A percentile compares a stretch with the other conserved stretches of the same genome.
phyloP scores from a whole-genome alignment of 2,113 vertebrate species.

The Clupea harengus region DNA sequence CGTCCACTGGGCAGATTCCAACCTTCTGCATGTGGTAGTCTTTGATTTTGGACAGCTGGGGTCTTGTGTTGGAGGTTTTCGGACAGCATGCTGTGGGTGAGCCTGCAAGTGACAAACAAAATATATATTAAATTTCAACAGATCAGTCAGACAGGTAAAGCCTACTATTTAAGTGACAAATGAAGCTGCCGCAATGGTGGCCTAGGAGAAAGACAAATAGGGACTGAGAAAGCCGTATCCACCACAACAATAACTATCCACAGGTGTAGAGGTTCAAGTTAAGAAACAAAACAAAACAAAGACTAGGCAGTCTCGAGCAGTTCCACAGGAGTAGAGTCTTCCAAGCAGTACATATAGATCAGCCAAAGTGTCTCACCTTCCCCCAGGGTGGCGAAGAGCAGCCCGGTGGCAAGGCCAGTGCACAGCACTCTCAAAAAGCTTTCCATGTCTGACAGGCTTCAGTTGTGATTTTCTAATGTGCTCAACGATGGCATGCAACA shows the following conservation, averaged over 20 bases:
- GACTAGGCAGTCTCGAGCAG: neutral
- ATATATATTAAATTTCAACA: neutral
- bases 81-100: constrained; percentile 20
- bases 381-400: neutral
- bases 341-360: neutral
- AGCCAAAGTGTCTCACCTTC: neutral
- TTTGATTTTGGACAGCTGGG: neutral
- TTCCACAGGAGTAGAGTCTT: neutral
- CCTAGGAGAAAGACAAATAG: neutral
- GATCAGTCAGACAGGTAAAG: neutral
- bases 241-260: neutral
- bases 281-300: neutral
- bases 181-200: neutral
- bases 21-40: constrained; percentile 10
- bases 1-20: constrained; percentile 29
- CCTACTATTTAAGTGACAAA: neutral
- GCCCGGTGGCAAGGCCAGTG: neutral
- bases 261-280: too few relatives aligned
- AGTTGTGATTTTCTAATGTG: neutral
- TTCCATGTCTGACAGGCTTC: neutral
- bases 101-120: neutral
- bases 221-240: neutral
- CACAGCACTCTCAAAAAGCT: neutral
- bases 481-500: neutral
- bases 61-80: neutral